Percentiles rank a stretch among this genome's conserved stretches.
These are phyloP conservation scores for Rissa tridactyla DNA, from an alignment of 2,113 vertebrate genomes.

Conservation along the genomic window DNA sequence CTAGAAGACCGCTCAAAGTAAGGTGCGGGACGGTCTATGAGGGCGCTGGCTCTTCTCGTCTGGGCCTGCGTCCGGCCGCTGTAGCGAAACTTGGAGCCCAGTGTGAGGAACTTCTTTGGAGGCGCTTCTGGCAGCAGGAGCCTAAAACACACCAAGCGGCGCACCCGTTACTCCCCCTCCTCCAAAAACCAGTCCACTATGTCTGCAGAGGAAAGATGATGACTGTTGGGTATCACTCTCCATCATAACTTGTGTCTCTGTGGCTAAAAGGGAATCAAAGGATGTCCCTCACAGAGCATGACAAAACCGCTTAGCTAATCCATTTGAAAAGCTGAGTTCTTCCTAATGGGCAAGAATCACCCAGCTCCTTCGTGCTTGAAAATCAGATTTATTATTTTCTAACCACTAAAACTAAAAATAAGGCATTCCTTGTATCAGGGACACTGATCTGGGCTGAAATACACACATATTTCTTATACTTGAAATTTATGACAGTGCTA, in stretches of 20 bases:
- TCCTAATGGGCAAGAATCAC: neutral
- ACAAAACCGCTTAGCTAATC: neutral
- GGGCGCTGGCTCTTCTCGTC: constrained; percentile 88
- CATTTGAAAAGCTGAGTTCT: neutral
- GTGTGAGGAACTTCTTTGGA: constrained; percentile 92
- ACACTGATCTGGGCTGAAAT: neutral
- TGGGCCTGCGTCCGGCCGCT: constrained; percentile 95
- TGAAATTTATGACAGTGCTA: neutral
- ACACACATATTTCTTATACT: neutral
- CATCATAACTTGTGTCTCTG: neutral
- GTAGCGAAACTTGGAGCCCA: constrained; percentile 98
- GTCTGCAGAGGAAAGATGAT: neutral
- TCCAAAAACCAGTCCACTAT: neutral
- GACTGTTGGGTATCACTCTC: neutral
- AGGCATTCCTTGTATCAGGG: neutral
- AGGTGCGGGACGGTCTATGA: constrained; percentile 91
- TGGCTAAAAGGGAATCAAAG: neutral
- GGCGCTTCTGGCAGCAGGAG: constrained; percentile 92
- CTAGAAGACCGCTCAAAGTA: constrained; percentile 91
- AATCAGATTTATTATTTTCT: neutral
- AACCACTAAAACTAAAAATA: neutral
- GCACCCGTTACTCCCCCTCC: neutral
- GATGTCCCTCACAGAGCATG: neutral
- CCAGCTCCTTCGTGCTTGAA: neutral
- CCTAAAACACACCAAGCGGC: constrained; percentile 70